phyloP scores from a whole-genome alignment of 2,888 invertebrate genomes.

The Therioaphis trifolii region DNA sequence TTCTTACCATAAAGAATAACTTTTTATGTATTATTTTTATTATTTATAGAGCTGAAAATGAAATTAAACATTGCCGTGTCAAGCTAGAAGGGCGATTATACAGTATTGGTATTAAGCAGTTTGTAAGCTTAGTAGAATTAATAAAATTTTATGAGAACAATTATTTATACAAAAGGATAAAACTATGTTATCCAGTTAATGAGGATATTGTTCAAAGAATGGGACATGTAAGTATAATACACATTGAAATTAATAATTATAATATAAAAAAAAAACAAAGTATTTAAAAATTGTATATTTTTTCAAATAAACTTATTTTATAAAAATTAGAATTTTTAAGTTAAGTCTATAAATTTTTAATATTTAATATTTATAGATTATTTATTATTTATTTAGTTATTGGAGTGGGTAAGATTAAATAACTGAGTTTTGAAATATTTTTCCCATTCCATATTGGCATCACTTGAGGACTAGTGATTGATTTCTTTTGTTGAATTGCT shows the following conservation, averaged over 20 bases:
- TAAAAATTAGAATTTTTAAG: constrained; percentile 14
- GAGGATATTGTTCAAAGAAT: constrained; percentile 78
- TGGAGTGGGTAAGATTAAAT: constrained; percentile 55
- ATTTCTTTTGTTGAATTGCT: constrained; percentile 49
- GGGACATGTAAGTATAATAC: constrained; percentile 73
- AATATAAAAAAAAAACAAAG: not conserved
- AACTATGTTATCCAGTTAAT: constrained; percentile 84
- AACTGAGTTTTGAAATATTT: constrained; percentile 45
- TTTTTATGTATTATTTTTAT: constrained; percentile 64
- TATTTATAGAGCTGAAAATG: constrained; percentile 83
- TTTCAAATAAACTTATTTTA: constrained; percentile 30
- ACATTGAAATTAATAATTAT: not conserved
- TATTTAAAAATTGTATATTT: constrained; percentile 8
- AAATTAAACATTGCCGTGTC: constrained; percentile 97
- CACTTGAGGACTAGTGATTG: constrained; percentile 14
- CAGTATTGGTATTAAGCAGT: constrained; percentile 89
- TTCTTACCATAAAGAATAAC: constrained; percentile 53
- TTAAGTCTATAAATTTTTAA: not conserved
- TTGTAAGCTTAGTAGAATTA: constrained; percentile 95
- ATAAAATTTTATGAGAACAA: constrained; percentile 91
- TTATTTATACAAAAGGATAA: constrained; percentile 91
- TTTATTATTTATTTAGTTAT: constrained; percentile 44
- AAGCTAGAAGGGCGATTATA: constrained; percentile 91
- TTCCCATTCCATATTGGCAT: constrained; percentile 57
- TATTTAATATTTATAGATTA: not conserved